phyloP scores from a whole-genome alignment of 2,888 invertebrate genomes.

The Apotomis turbidana region DNA sequence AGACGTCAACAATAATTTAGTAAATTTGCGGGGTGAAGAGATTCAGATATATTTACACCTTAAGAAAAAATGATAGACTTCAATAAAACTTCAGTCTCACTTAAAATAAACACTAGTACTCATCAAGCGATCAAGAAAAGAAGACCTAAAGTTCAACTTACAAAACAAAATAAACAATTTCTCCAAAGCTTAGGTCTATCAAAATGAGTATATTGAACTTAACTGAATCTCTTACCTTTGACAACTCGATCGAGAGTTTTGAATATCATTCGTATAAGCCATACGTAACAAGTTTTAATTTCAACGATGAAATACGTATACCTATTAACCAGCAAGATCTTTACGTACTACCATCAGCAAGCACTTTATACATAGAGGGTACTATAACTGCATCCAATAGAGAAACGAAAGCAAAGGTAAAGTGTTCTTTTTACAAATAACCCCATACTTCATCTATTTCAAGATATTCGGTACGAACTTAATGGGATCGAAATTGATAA shows the following conservation, averaged over 20 bases:
- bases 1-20: too few relatives aligned
- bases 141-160: neutral
- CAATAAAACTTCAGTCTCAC: neutral
- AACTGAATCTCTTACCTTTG: neutral
- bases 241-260: conserved; percentile 3
- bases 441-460: conserved; percentile 7
- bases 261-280: conserved; percentile 8
- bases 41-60: neutral
- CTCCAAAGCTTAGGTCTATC: neutral
- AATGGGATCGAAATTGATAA: conserved; percentile 12
- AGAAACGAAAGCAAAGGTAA: neutral
- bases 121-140: neutral
- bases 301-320: conserved; percentile 3
- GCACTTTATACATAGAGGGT: conserved; percentile 2
- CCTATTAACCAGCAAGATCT: conserved; percentile 5
- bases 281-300: conserved; percentile 7
- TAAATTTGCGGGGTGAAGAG: neutral
- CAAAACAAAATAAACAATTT: neutral
- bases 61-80: neutral
- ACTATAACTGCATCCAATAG: neutral
- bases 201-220: conserved; percentile 1
- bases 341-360: neutral
- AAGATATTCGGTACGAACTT: conserved; percentile 14
- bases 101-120: neutral
- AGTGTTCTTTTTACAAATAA: conserved; percentile 13